phyloP scores from a whole-genome alignment of 2,888 invertebrate genomes.

The Pachycephus smyrnensis region DNA sequence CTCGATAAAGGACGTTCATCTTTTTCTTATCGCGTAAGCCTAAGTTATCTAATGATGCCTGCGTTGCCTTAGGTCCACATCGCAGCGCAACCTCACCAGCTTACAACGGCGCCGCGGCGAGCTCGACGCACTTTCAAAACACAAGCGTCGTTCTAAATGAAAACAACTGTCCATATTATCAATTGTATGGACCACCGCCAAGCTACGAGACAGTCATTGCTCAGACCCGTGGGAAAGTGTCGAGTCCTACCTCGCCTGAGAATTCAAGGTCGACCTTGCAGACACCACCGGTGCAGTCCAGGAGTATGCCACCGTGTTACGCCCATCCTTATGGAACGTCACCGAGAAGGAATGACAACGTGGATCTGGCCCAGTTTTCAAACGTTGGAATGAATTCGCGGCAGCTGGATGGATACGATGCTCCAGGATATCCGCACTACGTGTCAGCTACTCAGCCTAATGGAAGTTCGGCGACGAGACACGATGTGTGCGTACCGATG shows the following conservation, averaged over 20 bases:
- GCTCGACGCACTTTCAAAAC: constrained; percentile 59
- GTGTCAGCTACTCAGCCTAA: not conserved
- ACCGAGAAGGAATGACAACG: constrained; percentile 29
- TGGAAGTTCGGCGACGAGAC: not conserved
- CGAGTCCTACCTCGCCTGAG: constrained; percentile 55
- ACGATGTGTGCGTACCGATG: not conserved
- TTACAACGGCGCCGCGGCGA: constrained; percentile 50
- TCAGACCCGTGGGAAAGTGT: constrained; percentile 57
- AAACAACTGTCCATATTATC: constrained; percentile 65
- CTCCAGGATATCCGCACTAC: not conserved
- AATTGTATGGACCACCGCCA: constrained; percentile 69
- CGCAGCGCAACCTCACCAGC: constrained; percentile 50
- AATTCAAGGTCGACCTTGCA: constrained; percentile 37
- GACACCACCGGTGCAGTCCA: constrained; percentile 23
- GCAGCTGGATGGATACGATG: constrained; percentile 14
- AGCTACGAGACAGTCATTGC: constrained; percentile 68
- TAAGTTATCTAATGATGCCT: not conserved
- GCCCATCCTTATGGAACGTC: constrained; percentile 47
- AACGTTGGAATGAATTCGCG: constrained; percentile 33
- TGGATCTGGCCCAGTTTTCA: not conserved
- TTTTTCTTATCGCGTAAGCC: not conserved
- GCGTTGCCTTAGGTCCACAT: constrained; percentile 49
- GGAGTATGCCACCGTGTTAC: constrained; percentile 44
- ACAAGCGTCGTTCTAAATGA: constrained; percentile 62
- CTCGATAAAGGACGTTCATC: not conserved